These are phyloP conservation scores for Mormoops blainvillei DNA, from an alignment of 2,113 vertebrate species.

Conservation along the genomic window DNA sequence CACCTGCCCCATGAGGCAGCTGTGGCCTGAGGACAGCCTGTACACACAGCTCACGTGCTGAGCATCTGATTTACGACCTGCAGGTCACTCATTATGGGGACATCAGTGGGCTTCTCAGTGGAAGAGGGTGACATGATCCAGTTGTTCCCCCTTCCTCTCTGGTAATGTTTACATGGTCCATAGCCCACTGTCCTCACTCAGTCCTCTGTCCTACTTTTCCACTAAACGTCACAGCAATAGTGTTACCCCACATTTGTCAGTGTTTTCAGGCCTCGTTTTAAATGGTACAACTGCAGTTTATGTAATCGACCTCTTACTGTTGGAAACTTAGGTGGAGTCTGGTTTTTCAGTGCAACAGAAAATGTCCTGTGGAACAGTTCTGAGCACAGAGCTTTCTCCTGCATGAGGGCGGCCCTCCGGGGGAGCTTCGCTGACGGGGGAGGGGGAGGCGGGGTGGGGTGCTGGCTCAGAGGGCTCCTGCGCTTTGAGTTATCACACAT, in stretches of 20 bases:
- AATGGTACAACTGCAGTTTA: not conserved
- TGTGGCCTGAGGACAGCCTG: not conserved
- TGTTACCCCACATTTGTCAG: rapidly evolving
- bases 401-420: not conserved
- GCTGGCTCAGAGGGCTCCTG: not conserved
- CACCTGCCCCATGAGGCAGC: rapidly evolving
- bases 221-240: not conserved
- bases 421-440: not conserved
- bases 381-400: not conserved
- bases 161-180: rapidly evolving
- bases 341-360: not conserved
- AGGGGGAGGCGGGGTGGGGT: too few relatives aligned
- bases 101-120: not conserved
- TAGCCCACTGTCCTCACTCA: not conserved
- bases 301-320: not conserved
- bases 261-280: not conserved
- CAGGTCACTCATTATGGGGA: rapidly evolving
- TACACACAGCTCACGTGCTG: rapidly evolving
- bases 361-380: not conserved
- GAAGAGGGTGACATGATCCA: not conserved
- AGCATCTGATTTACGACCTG: not conserved
- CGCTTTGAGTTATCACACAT: not conserved
- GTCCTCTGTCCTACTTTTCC: rapidly evolving
- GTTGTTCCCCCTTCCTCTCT: too few relatives aligned
- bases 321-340: not conserved